A percentile compares a stretch with the other conserved stretches of the same genome.
phyloP scores from a whole-genome alignment of 2,888 invertebrate genomes.

The Hirtodrosophila alboralis region DNA sequence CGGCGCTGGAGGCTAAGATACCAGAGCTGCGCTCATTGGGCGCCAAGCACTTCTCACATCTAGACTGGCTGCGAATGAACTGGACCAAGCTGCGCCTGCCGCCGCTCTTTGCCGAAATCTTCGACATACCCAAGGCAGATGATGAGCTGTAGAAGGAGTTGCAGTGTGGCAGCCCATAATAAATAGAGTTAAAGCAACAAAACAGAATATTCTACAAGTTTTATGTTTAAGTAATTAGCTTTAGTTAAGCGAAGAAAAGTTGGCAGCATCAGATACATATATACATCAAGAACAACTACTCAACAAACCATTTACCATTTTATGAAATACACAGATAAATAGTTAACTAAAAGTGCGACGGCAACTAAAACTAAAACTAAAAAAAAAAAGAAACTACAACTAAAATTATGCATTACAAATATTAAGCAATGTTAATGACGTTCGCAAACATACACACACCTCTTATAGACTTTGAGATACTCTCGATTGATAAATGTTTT shows the following conservation, averaged over 20 bases:
- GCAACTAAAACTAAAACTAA: conserved; percentile 26
- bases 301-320: conserved; percentile 50
- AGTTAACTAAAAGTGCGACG: conserved; percentile 52
- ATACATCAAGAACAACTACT: conserved; percentile 68
- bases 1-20: conserved; percentile 86
- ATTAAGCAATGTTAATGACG: conserved; percentile 59
- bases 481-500: conserved; percentile 12
- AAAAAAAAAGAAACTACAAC: conserved; percentile 22
- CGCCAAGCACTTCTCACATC: conserved; percentile 91
- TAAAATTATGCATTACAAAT: conserved; percentile 49
- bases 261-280: conserved; percentile 30
- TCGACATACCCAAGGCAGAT: conserved; percentile 95
- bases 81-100: conserved; percentile 94
- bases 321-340: conserved; percentile 46
- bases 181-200: conserved; percentile 28
- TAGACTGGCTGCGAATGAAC: conserved; percentile 95
- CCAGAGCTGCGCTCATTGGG: conserved; percentile 93
- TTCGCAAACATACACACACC: conserved; percentile 32
- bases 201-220: conserved; percentile 47
- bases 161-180: conserved; percentile 24
- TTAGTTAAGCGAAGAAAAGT: conserved; percentile 35
- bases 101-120: conserved; percentile 97
- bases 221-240: conserved; percentile 64
- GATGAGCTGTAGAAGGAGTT: conserved; percentile 85
- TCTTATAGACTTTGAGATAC: conserved; percentile 44